Percentiles rank a stretch among this genome's conserved stretches.
These are phyloP conservation scores for Reticulitermes speratus DNA, from an alignment of 1,140 invertebrate species.

Conservation along the genomic window DNA sequence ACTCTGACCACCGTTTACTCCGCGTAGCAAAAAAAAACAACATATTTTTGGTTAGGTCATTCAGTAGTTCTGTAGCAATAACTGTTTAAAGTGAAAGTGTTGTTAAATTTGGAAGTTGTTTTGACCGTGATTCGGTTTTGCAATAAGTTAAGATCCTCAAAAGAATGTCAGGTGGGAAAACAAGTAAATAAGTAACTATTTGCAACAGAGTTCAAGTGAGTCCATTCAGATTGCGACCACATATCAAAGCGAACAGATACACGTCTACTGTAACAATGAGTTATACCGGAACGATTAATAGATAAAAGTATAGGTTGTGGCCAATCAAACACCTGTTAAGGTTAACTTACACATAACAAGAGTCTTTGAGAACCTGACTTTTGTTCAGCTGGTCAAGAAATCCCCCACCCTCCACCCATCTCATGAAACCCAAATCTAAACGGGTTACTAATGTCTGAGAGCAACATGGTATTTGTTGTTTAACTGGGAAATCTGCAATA, in stretches of 20 bases:
- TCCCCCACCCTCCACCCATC: no score
- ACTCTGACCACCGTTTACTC: background rate
- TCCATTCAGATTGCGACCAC: background rate
- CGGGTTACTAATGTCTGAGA: no score
- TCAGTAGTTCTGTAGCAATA: constrained; percentile 8
- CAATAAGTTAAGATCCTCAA: constrained; percentile 12
- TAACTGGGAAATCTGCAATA: no score
- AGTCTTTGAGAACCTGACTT: no score
- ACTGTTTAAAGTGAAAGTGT: background rate
- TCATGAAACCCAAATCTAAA: no score
- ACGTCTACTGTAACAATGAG: background rate
- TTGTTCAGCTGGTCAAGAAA: no score
- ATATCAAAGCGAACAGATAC: background rate
- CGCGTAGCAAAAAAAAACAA: background rate
- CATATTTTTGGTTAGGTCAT: constrained; percentile 2
- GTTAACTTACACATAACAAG: no score
- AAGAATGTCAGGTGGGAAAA: background rate
- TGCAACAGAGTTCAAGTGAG: background rate
- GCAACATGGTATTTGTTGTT: no score
- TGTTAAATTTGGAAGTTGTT: constrained; percentile 14
- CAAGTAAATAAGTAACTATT: background rate
- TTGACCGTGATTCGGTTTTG: constrained; percentile 15
- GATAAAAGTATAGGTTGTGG: no score
- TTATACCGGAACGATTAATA: no score
- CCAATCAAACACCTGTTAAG: no score